Base-by-base conservation (phyloP, 2,888 invertebrate species). In the Gari tellinella region DNA sequence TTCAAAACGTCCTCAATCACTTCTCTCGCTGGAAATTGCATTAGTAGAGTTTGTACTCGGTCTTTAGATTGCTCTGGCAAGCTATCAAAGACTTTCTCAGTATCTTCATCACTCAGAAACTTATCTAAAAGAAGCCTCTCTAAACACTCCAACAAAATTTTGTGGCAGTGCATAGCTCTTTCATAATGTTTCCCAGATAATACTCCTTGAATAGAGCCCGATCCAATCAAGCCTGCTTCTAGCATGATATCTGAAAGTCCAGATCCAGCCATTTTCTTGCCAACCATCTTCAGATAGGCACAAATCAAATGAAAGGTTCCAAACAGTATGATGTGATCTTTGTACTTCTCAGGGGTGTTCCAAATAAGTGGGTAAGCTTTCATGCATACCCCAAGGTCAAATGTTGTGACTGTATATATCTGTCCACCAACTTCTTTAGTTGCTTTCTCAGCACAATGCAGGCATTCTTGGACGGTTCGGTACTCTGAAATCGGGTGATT, bases 311-410 rank as follows among this genome's bases (percentile, higher is more conserved):
- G 60, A 38, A 67, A 67, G n/a, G 67, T 67, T 19, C 67, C 60
- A 12, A 60, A 23, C 58, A 67, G 19, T 7, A 55, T 55, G 61
- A 53, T 55, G 17, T 63, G 63, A 45, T 53, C 53, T n/a, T 53
- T 63, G 17, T 63, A 63, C 46, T 63, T 62, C 7, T 40, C 61
- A 23, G 61, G 52, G 48, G 49, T 23, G 23, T 62, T 51, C 51
- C 51, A 82, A 7, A 74, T 55, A 21, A 82, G 17, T 14, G 79
- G 82, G 26, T 57, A 68, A 15, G 81, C 80, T 48, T 78, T 78
- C 73, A 82, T 81, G 48, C 81, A 76, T 37, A 82, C 78, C 72
- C 31, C 15, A 77, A 43, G 21, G 31, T 31, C 31, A 31, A 31
- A 31, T 31, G 31, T 31, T 31, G 31, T 31, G 31, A 31, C 31